Evolutionary conservation across 1,140 invertebrate species (phyloP).

Genomic region (Dendroctonus ponderosae): DNA sequence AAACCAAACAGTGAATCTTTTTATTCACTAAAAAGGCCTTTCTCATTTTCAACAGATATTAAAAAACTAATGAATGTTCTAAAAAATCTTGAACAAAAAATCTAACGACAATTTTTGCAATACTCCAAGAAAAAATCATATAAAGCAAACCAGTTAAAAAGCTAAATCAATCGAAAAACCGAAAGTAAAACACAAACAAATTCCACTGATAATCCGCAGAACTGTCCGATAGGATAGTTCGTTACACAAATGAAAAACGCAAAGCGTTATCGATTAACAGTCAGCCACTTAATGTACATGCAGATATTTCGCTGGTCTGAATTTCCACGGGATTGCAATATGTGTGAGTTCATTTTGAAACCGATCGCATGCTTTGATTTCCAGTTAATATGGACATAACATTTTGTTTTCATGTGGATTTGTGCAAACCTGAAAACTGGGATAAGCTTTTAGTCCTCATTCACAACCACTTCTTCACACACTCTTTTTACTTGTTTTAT

Average conservation of each 20-base stretch:
- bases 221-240: conserved; percentile 30
- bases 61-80: too few species aligned
- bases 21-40: too few species aligned
- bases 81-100: too few species aligned
- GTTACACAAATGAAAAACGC: conserved; percentile 31
- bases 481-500: too few species aligned
- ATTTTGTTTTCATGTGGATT: background rate
- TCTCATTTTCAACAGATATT: too few species aligned
- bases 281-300: conserved; percentile 30
- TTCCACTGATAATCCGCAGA: conserved; percentile 27
- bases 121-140: too few species aligned
- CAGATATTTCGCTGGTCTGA: conserved; percentile 20
- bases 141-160: too few species aligned
- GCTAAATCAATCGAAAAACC: conserved; percentile 8
- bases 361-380: conserved; percentile 28
- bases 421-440: background rate
- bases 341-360: conserved; percentile 20
- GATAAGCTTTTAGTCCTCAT: too few species aligned
- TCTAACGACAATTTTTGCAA: too few species aligned
- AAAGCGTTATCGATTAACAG: conserved; percentile 30
- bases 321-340: conserved; percentile 10
- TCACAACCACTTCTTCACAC: too few species aligned
- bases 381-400: conserved; percentile 6
- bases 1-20: too few species aligned
- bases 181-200: conserved; percentile 30